A percentile compares a stretch with the other conserved stretches of the same genome.
Conservation (phyloP, 1,140 invertebrate genomes). For the Aphelinus atriplicis region DNA sequence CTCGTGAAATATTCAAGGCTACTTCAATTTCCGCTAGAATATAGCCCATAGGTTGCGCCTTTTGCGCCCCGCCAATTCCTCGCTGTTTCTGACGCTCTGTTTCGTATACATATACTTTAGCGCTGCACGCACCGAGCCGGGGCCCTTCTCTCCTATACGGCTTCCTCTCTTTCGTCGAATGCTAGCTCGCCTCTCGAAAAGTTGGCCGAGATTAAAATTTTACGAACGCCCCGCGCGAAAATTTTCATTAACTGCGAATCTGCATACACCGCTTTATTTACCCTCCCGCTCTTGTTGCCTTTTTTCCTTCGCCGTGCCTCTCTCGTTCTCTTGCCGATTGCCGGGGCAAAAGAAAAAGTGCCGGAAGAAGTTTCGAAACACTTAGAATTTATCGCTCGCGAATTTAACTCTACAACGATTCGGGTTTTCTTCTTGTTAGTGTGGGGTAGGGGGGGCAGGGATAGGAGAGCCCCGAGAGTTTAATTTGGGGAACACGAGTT, state of each 20-base stretch:
- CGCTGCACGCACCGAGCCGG: no score
- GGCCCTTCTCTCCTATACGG: no score
- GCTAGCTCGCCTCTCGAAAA: neutral
- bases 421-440: no score
- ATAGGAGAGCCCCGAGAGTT: no score
- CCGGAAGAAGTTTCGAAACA: constrained; percentile 15
- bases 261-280: constrained; percentile 23
- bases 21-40: no score
- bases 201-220: constrained; percentile 24
- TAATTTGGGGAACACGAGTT: no score
- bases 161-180: neutral
- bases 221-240: neutral
- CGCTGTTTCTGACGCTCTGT: no score
- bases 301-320: neutral
- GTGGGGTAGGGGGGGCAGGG: no score
- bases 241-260: constrained; percentile 30
- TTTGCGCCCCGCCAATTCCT: no score
- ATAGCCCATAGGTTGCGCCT: no score
- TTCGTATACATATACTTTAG: no score
- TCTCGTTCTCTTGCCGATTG: neutral
- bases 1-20: no score
- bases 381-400: constrained; percentile 12
- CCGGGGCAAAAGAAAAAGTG: neutral
- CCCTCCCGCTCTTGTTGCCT: neutral
- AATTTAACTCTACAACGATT: neutral